Base-by-base conservation (phyloP, 2,113 vertebrate species). In the Meles meles region DNA sequence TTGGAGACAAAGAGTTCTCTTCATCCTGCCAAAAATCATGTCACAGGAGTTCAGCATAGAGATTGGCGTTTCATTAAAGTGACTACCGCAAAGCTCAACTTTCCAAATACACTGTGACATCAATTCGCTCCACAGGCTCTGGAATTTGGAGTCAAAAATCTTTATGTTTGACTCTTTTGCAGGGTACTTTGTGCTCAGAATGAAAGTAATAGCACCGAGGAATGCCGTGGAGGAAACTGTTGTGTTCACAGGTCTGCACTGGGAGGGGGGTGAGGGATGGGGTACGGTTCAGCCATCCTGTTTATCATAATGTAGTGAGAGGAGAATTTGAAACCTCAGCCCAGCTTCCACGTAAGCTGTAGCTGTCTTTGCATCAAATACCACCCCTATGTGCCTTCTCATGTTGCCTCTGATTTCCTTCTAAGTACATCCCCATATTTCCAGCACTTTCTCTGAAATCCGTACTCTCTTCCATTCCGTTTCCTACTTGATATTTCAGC, bases 401-500 rank as follows among this genome's bases (percentile, higher is more conserved):
- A 49, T 34, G 27, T 94, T 82, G 42, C 52, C 34, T 88, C 93
- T 72, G 84, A 47, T 96, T 97, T 86, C 57, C 77, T 89, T 93
- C 94, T 71, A 98, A 94, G 63, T 37, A 69, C 23, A 80, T 86
- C 72, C 91, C 34, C 65, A 84, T 76, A 93, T 95, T 90, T 69
- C 37, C 69, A 92, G 27, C 42, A 31, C 42, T 85, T 79, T 83
- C 87, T 95, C 57, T 96, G 88, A 93, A 79, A 84, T 84, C n/a
- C 1, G 2, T 72, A 76, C 49, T 61, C 15, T 84, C 91, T 83
- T 96, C n/a, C 52, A n/a, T 67, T 69, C 59, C 69, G 95, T 98
- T 98, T 99, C 96, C 97, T 98, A 97, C 90, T 97, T 49, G 61
- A 93, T 97, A 61, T 98, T 98, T 96, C 97, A 98, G 98, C 98